Base-by-base conservation (phyloP, 2,888 invertebrate species). In the Mesodorylaimus sp. region DNA sequence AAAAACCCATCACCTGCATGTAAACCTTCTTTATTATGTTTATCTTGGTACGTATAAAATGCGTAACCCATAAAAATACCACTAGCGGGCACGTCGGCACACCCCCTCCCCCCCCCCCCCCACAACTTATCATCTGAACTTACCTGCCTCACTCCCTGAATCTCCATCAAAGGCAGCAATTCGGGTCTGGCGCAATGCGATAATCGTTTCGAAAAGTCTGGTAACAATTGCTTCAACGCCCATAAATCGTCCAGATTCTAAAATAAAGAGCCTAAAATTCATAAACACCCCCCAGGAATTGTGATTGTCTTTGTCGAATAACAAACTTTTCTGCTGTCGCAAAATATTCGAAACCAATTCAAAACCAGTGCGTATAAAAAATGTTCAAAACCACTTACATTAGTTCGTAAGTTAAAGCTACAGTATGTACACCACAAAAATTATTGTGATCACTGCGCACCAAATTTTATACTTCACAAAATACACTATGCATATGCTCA, bases 71-170 rank as follows among this genome's bases (percentile, higher is more conserved):
- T 5, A 7, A 47, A 45, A 10, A 23, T 7, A 7, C 7, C 7
- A 45, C n/a, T 29, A n/a, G 16, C 10, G 7, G 19, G 13, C 41
- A 10, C 21, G 10, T 41, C 7, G 41, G 7, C 19, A 13, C 16
- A 7, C 41, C 7, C 13, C 7, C 19, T 41, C 41, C 21, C n/a
- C 7, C 10, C 7, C 19, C 7, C 19, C 7, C 7, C 21, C 7
- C n/a, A 13, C 19, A 19, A 41, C 7, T 19, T 19, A 26, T 7
- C 44, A 26, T 25, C 39, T n/a, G n/a, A 44, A 24, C 21, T 13
- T 68, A 80, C 80, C 70, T 81, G 78, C 73, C 81, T 84, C 2
- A 93, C 86, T 23, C 79, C 77, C 1, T 91, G 89, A 57, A 93
- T 73, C 56, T 86, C 83, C 79, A 93, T 77, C 23, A 95, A 73